Evolutionary conservation across 2,888 invertebrate species (phyloP), one percentile per base, ranked within the genome.

Genomic region (Ganaspis brasiliensis): DNA sequence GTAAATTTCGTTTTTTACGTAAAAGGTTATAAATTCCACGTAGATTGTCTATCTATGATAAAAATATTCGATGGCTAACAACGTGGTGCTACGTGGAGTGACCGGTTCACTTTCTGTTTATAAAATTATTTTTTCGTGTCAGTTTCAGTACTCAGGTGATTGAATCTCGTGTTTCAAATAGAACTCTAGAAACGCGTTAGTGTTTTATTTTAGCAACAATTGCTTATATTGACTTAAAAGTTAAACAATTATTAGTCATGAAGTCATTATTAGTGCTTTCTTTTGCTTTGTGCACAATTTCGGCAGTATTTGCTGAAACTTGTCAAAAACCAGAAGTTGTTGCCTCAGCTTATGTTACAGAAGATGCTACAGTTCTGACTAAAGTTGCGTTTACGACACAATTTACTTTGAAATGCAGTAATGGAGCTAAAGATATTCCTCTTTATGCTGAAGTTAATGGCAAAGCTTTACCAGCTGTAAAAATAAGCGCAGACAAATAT

Each of bases 341-440:
- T 76, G 94, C 96, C n/a, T 94, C 94, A 73, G 95, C 96, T 0
- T 98, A 98, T 92, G 97, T 98, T 63, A 98, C 98, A 19, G 94
- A 96, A 91, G 99, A 99, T 93, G 97, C 97, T 0, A 97, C 98
- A 67, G 95, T 98, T 79, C 95, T 99, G 12, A 96, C 96, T 82
- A 96, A 95, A 90, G 96, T 98, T 83, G 98, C 98, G 0, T 97
- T 97, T 92, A 96, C 99, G 86, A 95, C 96, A 14, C 98, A 98
- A 92, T 98, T 99, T 92, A 93, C 95, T 10, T 92, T 99, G 57
- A 95, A 95, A 89, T 99, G 99, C 89, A 94, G 93, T 83, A 94
- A 95, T 83, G 93, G 93, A 21, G 92, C 93, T 2, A 94, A 94
- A 80, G 94, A 94, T 89, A 94, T 96, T 81, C 95, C 95, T 45